Evolutionary conservation across 2,888 invertebrate species (phyloP).

Genomic region (Epinotia demarniana): DNA sequence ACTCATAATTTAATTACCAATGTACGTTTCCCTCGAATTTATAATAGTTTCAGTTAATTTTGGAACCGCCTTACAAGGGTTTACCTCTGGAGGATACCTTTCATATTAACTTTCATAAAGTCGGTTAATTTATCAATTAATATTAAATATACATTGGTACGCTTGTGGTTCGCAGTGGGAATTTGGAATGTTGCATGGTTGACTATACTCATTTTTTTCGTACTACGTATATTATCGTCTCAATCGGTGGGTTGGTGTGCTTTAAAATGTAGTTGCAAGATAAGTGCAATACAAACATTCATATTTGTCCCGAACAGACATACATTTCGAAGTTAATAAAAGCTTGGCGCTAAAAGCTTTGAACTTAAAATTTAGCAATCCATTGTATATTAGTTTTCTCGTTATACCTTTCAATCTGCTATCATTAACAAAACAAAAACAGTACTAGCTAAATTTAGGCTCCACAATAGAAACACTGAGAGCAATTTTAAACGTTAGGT

Average conservation of each 20-base stretch:
- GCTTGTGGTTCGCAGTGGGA: not conserved
- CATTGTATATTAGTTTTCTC: no score
- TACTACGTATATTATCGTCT: no score
- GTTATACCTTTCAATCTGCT: no score
- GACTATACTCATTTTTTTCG: not conserved
- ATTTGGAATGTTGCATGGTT: not conserved
- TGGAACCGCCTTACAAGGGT: not conserved
- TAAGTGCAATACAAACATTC: no score
- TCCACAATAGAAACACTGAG: not conserved
- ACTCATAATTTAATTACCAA: not conserved
- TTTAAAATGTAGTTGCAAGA: no score
- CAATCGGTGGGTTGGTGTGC: no score
- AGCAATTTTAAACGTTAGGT: constrained; percentile 15
- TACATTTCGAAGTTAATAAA: no score
- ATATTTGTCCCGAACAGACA: no score
- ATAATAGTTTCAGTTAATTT: not conserved
- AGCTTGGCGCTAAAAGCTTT: no score
- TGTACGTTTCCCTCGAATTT: not conserved
- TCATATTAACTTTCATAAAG: constrained; percentile 6
- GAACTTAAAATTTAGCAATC: no score
- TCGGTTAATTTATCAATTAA: constrained; percentile 14
- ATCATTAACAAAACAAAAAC: not conserved
- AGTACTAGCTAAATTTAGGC: not conserved
- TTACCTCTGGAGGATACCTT: constrained; percentile 15
- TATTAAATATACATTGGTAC: not conserved